These are phyloP conservation scores for Spodoptera picta DNA, from an alignment of 2,888 invertebrate genomes.

Conservation along the genomic window DNA sequence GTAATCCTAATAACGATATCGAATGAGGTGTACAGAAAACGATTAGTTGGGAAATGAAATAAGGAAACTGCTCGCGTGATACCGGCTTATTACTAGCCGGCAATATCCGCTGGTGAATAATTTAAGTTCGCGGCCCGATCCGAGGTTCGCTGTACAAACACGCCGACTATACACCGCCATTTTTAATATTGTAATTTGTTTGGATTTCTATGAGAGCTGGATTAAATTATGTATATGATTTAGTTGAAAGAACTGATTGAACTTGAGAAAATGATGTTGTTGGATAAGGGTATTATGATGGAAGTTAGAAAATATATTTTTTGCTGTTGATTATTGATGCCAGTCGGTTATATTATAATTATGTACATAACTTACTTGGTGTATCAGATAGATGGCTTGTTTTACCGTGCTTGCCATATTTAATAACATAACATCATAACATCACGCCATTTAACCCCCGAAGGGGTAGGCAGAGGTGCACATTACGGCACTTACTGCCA, in stretches of 20 bases:
- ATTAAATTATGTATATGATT: conserved; percentile 22
- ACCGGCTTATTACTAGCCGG: conserved; percentile 59
- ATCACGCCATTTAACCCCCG: too few relatives aligned
- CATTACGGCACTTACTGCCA: too few relatives aligned
- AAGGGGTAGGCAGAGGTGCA: too few relatives aligned
- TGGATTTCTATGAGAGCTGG: neutral
- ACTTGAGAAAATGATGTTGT: neutral
- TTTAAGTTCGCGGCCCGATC: conserved; percentile 45
- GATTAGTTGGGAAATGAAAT: conserved; percentile 54
- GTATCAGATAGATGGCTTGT: too few relatives aligned
- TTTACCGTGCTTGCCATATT: too few relatives aligned
- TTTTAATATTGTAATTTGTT: conserved; percentile 47
- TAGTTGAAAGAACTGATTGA: neutral
- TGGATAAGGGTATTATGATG: neutral
- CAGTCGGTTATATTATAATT: too few relatives aligned
- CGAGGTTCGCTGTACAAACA: conserved; percentile 31
- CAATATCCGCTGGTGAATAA: conserved; percentile 62
- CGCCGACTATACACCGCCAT: conserved; percentile 4
- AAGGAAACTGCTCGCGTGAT: conserved; percentile 61
- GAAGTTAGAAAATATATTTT: too few relatives aligned
- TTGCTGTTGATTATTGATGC: too few relatives aligned
- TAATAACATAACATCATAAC: too few relatives aligned
- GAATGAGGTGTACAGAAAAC: conserved; percentile 30
- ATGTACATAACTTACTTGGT: too few relatives aligned
- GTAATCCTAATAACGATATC: conserved; percentile 13